Percentiles rank a stretch among this genome's conserved stretches.
Evolutionary conservation across 2,797 vertebrate genomes (phyloP).

Genomic region (Myotis findleyi): DNA sequence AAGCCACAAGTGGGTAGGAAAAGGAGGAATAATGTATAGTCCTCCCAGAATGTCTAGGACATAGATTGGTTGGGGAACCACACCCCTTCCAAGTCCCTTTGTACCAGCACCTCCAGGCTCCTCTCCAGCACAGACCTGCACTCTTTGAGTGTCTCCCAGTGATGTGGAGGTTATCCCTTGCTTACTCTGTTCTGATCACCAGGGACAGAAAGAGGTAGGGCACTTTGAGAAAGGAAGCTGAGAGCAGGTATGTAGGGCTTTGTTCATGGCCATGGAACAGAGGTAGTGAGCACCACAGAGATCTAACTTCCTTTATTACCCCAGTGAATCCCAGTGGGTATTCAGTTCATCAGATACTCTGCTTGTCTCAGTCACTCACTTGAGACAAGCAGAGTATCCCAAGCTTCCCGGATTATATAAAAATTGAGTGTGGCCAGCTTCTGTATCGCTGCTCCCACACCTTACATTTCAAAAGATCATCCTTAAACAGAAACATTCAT

Average conservation of each 20-base stretch:
- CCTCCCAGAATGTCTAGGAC: accelerated
- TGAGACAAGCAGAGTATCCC: not conserved
- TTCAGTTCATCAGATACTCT: accelerated
- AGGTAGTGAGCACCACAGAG: accelerated
- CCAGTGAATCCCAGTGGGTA: accelerated
- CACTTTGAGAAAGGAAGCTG: no score
- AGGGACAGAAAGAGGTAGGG: not conserved
- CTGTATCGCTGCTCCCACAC: not conserved
- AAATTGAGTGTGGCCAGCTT: not conserved
- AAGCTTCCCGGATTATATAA: no score
- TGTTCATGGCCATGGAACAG: accelerated
- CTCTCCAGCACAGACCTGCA: no score
- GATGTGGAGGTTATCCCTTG: no score
- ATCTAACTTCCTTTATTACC: accelerated
- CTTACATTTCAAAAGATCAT: not conserved
- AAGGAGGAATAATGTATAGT: accelerated
- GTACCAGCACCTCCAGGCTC: accelerated
- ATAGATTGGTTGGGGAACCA: accelerated
- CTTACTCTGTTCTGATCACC: not conserved
- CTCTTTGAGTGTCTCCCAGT: accelerated
- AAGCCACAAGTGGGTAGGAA: not conserved
- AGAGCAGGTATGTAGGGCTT: accelerated
- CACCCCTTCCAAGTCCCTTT: not conserved
- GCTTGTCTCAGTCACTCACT: no score
- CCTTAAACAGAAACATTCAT: not conserved